These are phyloP conservation scores for Numida meleagris DNA, from an alignment of 2,113 vertebrate species.

Conservation along the genomic window DNA sequence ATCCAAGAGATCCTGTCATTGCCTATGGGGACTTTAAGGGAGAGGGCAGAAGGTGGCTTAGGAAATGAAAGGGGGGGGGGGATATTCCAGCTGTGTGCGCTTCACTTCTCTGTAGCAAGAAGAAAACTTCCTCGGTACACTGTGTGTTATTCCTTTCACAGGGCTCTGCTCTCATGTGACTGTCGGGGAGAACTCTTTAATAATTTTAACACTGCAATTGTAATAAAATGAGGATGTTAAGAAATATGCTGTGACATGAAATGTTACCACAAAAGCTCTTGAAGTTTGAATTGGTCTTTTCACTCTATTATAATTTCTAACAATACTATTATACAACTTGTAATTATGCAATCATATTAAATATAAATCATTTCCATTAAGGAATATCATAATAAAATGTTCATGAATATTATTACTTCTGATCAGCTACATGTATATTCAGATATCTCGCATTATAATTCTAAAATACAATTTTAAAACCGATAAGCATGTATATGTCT, in stretches of 20 bases:
- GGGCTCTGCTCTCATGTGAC: not conserved
- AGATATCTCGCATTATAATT: not conserved
- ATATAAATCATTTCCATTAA: constrained; percentile 21
- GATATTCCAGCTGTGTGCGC: not conserved
- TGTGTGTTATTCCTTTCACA: not conserved
- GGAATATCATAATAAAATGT: not conserved
- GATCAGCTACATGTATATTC: not conserved
- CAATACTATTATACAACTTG: not conserved
- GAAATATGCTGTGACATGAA: not conserved
- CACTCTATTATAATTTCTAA: not conserved
- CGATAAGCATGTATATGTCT: not conserved
- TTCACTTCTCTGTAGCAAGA: not conserved
- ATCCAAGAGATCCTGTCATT: not conserved
- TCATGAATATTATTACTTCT: not conserved
- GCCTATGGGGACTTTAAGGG: not conserved
- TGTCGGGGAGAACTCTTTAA: not conserved
- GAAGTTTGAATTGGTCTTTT: constrained; percentile 18
- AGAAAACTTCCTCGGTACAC: not conserved
- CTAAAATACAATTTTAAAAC: not conserved
- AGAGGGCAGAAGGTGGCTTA: not conserved
- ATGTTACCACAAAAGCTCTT: not conserved
- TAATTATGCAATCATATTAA: not conserved
- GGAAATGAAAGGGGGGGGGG: not conserved
- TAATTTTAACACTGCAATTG: not conserved
- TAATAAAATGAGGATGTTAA: not conserved